Percentiles rank a stretch among this genome's conserved stretches.
Evolutionary conservation across 2,113 vertebrate species (phyloP).

Genomic region (Gymnarchus niloticus): DNA sequence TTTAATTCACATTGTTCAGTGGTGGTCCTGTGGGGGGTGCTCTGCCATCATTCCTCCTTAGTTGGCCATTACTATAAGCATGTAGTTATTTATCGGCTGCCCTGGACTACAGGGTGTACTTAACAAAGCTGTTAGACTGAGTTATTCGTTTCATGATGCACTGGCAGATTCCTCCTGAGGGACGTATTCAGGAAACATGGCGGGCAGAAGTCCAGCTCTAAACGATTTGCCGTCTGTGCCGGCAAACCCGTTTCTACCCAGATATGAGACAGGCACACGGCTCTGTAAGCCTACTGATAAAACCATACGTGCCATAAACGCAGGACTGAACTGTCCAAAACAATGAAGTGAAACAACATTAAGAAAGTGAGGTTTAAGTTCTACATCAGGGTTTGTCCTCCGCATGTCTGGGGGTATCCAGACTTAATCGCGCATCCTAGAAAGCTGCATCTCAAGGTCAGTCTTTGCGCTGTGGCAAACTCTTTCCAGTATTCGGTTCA

Average conservation of each 20-base stretch:
- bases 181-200: neutral
- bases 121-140: neutral
- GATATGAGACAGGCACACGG: neutral
- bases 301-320: neutral
- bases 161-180: neutral
- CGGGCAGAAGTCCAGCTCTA: too few relatives aligned
- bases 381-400: neutral
- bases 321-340: neutral
- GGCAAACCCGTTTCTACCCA: neutral
- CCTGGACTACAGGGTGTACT: neutral
- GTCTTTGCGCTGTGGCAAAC: too few relatives aligned
- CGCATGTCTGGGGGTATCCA: too few relatives aligned
- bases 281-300: neutral
- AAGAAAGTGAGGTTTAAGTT: too few relatives aligned
- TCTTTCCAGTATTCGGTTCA: too few relatives aligned
- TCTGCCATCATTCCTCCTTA: neutral
- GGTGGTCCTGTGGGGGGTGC: neutral
- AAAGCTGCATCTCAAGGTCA: too few relatives aligned
- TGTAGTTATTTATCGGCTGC: neutral
- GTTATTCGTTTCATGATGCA: neutral
- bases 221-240: neutral
- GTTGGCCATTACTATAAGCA: neutral
- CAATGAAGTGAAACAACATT: neutral
- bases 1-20: neutral
- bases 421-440: too few relatives aligned